Conservation (phyloP, 2,113 vertebrate genomes). For the Daboia siamensis region DNA sequence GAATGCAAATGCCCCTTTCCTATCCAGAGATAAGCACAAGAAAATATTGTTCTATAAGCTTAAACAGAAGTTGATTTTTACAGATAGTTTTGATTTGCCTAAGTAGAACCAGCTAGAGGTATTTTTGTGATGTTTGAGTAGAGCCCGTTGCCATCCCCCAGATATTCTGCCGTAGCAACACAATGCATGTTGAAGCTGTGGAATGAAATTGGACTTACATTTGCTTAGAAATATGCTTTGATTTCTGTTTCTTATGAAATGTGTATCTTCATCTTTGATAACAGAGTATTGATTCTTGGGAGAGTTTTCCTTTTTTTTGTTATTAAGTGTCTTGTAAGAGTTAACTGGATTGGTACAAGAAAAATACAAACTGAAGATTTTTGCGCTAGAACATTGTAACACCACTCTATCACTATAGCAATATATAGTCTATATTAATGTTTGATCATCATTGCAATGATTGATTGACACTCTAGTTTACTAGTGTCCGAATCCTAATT, state of each 20-base stretch:
- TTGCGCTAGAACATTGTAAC: not conserved
- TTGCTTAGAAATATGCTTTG: not conserved
- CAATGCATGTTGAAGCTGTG: not conserved
- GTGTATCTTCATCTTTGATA: not conserved
- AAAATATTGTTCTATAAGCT: not conserved
- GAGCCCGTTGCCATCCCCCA: not conserved
- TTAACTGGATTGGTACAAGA: not conserved
- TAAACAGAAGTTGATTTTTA: not conserved
- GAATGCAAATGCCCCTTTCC: not conserved
- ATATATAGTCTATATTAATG: not conserved
- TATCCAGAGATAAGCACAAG: not conserved
- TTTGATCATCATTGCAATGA: not conserved
- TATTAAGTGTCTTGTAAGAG: not conserved
- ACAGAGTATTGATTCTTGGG: not conserved
- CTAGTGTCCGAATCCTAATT: not conserved
- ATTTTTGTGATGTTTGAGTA: not conserved
- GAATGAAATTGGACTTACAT: not conserved
- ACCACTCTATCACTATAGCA: not conserved
- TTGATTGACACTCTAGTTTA: not conserved
- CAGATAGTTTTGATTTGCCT: not conserved
- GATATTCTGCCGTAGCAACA: not conserved
- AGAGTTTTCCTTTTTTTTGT: not conserved
- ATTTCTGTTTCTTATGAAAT: not conserved
- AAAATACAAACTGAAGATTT: not conserved
- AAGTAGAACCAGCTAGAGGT: not conserved